These are phyloP conservation scores for Anser cygnoides DNA, from an alignment of 2,113 vertebrate genomes.

Conservation along the genomic window DNA sequence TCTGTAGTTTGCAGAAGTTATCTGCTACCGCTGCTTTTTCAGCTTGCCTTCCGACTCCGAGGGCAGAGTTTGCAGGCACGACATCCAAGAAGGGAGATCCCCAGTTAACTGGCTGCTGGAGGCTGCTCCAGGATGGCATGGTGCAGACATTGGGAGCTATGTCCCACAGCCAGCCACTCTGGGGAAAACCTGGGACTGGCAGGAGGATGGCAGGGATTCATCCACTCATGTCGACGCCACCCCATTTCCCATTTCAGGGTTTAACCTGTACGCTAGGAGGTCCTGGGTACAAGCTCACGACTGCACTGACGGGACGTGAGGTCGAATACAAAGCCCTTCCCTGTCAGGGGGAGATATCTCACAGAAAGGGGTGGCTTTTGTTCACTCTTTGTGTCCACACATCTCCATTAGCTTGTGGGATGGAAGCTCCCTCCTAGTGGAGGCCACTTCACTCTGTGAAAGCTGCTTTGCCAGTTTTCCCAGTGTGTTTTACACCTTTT, in stretches of 20 bases:
- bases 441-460: not conserved
- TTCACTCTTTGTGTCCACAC: not conserved
- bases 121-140: not conserved
- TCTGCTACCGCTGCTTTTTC: not conserved
- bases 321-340: not conserved
- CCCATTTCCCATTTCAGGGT: not conserved
- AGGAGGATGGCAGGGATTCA: not conserved
- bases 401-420: not conserved
- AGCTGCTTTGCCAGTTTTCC: not conserved
- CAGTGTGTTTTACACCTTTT: not conserved
- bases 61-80: not conserved
- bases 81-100: not conserved
- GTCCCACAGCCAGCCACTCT: not conserved
- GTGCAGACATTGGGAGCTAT: not conserved
- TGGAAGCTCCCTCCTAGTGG: not conserved
- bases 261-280: not conserved
- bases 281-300: rapidly evolving
- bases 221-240: not conserved
- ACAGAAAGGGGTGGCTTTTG: not conserved
- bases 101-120: not conserved
- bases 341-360: not conserved
- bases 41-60: not conserved
- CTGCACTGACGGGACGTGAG: not conserved
- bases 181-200: not conserved
- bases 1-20: not conserved